phyloP scores from a whole-genome alignment of 2,113 vertebrate species.

The Melospiza georgiana region DNA sequence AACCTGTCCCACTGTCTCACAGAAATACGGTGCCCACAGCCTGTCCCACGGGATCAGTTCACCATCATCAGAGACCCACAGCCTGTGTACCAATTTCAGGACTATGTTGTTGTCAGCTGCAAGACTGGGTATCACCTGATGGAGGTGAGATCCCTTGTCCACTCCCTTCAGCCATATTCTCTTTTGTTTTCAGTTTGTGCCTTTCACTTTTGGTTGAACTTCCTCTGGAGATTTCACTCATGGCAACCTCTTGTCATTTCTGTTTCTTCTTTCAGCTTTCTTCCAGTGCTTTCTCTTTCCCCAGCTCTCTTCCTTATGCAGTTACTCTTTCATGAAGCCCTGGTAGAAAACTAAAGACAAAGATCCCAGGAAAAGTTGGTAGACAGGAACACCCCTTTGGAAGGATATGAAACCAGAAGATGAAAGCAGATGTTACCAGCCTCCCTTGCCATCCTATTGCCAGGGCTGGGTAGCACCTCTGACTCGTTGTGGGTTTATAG shows the following conservation, averaged over 20 bases:
- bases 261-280: not conserved
- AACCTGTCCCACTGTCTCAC: not conserved
- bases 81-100: constrained; percentile 71
- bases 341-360: not conserved
- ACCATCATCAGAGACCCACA: constrained; percentile 75
- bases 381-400: not conserved
- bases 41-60: constrained; percentile 68
- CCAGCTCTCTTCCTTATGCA: not conserved
- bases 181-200: not conserved
- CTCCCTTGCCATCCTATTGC: not conserved
- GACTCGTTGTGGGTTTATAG: not conserved
- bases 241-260: not conserved
- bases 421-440: not conserved
- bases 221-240: not conserved
- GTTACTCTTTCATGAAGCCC: not conserved
- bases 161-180: not conserved
- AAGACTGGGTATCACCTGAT: constrained; percentile 74
- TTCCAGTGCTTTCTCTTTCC: not conserved
- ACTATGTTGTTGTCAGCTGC: constrained; percentile 75
- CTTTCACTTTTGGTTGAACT: not conserved
- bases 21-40: constrained; percentile 77
- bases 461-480: not conserved
- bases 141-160: constrained; percentile 66
- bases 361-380: not conserved
- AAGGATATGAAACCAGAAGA: not conserved